Percentiles rank a stretch among this genome's conserved stretches.
These are phyloP conservation scores for Lepidonotus clava DNA, from an alignment of 2,888 invertebrate genomes.

Conservation along the genomic window DNA sequence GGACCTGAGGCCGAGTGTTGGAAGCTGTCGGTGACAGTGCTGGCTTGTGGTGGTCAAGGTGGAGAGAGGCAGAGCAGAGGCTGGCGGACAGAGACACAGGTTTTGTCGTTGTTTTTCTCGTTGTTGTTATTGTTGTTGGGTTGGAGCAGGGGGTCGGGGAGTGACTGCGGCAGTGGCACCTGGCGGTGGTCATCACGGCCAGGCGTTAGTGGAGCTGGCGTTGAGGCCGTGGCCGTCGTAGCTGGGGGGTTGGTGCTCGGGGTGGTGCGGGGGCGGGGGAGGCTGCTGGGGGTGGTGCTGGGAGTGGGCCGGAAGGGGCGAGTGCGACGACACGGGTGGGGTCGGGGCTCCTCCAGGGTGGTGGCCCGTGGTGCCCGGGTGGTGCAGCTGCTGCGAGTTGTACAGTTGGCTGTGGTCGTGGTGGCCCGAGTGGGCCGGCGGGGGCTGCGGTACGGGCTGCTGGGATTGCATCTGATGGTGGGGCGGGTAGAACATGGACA, in stretches of 20 bases:
- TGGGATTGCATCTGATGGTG: slow-evolving; percentile 51
- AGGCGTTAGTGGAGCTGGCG: background rate
- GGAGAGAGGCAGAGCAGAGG: background rate
- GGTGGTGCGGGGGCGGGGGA: background rate
- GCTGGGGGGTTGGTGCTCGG: slow-evolving; percentile 20
- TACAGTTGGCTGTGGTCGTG: slow-evolving; percentile 22
- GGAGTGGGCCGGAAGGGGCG: slow-evolving; percentile 40
- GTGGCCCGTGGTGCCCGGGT: slow-evolving; percentile 19
- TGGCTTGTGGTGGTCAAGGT: background rate
- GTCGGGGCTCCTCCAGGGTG: slow-evolving; percentile 30
- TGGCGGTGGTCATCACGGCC: slow-evolving; percentile 43
- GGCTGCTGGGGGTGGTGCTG: slow-evolving; percentile 42
- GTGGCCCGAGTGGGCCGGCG: slow-evolving; percentile 39
- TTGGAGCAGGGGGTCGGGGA: too few relatives aligned
- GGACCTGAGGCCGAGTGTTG: too few relatives aligned
- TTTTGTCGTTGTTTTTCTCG: too few relatives aligned
- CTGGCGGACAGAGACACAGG: slow-evolving; percentile 7
- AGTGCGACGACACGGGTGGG: slow-evolving; percentile 35
- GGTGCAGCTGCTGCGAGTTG: slow-evolving; percentile 45
- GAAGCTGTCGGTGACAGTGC: background rate
- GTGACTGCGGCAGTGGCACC: too few relatives aligned
- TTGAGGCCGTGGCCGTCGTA: slow-evolving; percentile 39
- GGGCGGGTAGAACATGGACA: slow-evolving; percentile 48
- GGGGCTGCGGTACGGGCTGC: slow-evolving; percentile 37
- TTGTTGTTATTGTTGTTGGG: too few relatives aligned